A percentile compares a stretch with the other conserved stretches of the same genome.
These are phyloP conservation scores for Sebastes goodei DNA, from an alignment of 2,797 vertebrate genomes.

Conservation along the genomic window DNA sequence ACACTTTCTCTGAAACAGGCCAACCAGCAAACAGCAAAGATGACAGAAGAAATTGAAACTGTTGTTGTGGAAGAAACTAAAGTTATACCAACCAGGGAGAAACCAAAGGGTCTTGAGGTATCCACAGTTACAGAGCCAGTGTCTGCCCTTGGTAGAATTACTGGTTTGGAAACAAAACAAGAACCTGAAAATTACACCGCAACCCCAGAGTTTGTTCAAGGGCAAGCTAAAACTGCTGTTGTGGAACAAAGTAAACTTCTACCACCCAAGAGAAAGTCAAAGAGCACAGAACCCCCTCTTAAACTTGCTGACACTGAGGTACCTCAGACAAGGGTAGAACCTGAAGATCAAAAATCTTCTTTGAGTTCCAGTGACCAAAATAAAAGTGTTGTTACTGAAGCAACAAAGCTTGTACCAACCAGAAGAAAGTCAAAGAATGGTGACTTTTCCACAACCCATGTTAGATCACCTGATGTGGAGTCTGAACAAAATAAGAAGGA, in stretches of 20 bases:
- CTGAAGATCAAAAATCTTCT: neutral
- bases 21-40: neutral
- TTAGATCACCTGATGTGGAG: neutral
- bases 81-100: constrained; percentile 13
- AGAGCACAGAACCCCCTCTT: constrained; percentile 2
- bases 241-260: constrained; percentile 8
- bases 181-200: neutral
- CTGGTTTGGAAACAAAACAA: neutral
- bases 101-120: constrained; percentile 16
- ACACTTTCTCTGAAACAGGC: neutral
- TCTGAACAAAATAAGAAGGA: constrained; percentile 3
- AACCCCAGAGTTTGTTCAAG: neutral
- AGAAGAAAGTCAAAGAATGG: constrained; percentile 19
- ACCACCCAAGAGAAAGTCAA: constrained; percentile 54
- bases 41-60: neutral
- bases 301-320: neutral
- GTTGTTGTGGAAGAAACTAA: neutral
- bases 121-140: neutral
- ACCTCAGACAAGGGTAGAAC: neutral
- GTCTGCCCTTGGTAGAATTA: neutral
- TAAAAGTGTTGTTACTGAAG: neutral
- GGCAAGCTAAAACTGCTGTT: neutral
- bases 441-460: neutral
- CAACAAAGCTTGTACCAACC: constrained; percentile 9
- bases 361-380: neutral